Percentiles rank a stretch among this genome's conserved stretches.
phyloP scores from a whole-genome alignment of 2,113 vertebrate species.

The Rhinolophus sinicus region DNA sequence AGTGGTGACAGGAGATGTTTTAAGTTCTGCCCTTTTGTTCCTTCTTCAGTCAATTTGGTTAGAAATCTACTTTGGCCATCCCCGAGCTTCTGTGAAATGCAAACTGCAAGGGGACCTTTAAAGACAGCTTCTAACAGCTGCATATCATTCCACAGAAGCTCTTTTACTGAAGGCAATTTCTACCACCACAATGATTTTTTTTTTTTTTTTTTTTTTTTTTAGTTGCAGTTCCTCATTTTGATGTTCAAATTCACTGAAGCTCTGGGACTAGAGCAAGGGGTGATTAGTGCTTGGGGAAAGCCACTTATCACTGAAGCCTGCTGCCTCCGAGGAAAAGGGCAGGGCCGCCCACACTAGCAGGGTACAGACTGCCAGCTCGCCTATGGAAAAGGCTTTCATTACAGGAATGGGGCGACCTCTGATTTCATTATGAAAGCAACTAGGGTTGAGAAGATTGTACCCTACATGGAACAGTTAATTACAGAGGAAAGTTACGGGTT shows the following conservation, averaged over 20 bases:
- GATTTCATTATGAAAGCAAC: constrained; percentile 54
- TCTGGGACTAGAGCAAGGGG: constrained; percentile 57
- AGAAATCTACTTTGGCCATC: background rate
- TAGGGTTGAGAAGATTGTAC: constrained; percentile 15
- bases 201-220: background rate
- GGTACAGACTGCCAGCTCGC: background rate
- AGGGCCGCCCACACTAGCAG: background rate
- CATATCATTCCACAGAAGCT: background rate
- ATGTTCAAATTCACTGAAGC: constrained; percentile 53
- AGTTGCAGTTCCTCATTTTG: constrained; percentile 74
- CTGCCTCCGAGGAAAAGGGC: constrained; percentile 55
- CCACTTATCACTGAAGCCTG: constrained; percentile 66
- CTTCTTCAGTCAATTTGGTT: background rate
- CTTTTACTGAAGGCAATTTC: constrained; percentile 16
- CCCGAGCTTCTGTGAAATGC: background rate
- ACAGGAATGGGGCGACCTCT: constrained; percentile 31
- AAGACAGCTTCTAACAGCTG: background rate
- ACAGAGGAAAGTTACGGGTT: constrained; percentile 83
- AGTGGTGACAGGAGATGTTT: background rate
- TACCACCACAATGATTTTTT: constrained; percentile 26
- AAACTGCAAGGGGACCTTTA: background rate
- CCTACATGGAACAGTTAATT: constrained; percentile 82
- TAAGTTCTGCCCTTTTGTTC: background rate
- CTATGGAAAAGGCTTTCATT: constrained; percentile 66
- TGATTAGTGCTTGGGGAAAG: constrained; percentile 70